Evolutionary conservation across 2,113 vertebrate species (phyloP).

Genomic region (Alexandromys fortis): DNA sequence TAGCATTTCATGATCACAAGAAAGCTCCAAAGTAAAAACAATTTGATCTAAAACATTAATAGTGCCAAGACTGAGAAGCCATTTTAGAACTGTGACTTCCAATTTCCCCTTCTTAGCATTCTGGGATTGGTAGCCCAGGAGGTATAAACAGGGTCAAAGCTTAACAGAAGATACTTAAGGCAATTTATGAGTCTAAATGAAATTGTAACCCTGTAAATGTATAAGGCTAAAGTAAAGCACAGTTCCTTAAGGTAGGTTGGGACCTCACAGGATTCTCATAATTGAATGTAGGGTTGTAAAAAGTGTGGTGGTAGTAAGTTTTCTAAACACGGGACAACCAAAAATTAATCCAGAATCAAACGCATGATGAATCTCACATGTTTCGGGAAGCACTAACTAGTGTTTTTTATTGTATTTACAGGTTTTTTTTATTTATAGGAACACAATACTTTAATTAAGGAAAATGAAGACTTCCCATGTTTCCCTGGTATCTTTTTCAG

Average conservation of each 20-base stretch:
- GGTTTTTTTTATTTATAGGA: not conserved
- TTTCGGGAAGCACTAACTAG: not conserved
- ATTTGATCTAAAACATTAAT: not conserved
- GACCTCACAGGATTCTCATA: not conserved
- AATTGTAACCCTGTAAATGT: not conserved
- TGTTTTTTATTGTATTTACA: not conserved
- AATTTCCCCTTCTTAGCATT: not conserved
- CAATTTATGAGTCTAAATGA: not conserved
- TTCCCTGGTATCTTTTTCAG: not conserved
- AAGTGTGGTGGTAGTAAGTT: not conserved
- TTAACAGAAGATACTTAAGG: not conserved
- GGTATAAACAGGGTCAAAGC: not conserved
- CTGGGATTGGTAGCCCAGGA: not conserved
- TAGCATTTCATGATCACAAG: not conserved
- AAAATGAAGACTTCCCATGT: not conserved
- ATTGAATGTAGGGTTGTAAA: not conserved
- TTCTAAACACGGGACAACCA: not conserved
- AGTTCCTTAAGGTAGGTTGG: not conserved
- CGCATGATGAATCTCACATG: not conserved
- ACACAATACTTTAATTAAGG: not conserved
- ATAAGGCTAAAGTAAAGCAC: not conserved
- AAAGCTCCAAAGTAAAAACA: not conserved
- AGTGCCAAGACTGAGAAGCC: not conserved
- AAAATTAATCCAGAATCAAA: not conserved
- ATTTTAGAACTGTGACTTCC: not conserved